phyloP scores from a whole-genome alignment of 2,797 vertebrate genomes.

The Halcyon leucocephala region DNA sequence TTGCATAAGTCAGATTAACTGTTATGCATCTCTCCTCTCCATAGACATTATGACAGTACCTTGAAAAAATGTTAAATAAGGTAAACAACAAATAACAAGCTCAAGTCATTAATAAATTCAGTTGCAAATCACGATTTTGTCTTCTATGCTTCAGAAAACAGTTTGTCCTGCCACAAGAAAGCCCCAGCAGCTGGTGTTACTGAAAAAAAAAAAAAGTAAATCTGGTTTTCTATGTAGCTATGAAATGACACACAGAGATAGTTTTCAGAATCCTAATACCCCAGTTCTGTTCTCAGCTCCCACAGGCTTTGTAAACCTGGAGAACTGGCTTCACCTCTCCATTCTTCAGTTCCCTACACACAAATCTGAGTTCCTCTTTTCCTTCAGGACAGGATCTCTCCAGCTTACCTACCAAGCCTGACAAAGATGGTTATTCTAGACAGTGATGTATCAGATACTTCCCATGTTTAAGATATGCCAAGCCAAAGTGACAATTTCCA shows the following conservation, averaged over 20 bases:
- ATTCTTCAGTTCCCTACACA: not conserved
- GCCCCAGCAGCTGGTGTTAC: not conserved
- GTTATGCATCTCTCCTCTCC: not conserved
- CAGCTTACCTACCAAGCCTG: not conserved
- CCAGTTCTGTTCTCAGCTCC: not conserved
- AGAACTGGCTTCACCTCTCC: not conserved
- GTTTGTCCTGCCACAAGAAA: not conserved
- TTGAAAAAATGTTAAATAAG: not conserved
- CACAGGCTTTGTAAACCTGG: not conserved
- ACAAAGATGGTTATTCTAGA: not conserved
- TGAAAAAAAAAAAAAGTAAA: not conserved
- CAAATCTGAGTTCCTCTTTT: not conserved
- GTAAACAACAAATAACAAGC: not conserved
- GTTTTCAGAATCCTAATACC: not conserved
- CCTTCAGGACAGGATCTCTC: not conserved
- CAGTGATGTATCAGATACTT: not conserved
- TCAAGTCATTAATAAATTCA: not conserved
- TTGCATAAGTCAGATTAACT: conserved; percentile 12
- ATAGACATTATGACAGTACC: not conserved
- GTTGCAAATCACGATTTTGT: not conserved
- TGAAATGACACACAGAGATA: not conserved
- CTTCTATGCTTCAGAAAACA: not conserved
- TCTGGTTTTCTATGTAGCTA: not conserved
- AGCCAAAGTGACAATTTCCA: not conserved
- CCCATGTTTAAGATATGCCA: not conserved